Percentiles rank a stretch among this genome's conserved stretches.
phyloP scores from a whole-genome alignment of 2,888 invertebrate species.

The Allolobophora icterica region DNA sequence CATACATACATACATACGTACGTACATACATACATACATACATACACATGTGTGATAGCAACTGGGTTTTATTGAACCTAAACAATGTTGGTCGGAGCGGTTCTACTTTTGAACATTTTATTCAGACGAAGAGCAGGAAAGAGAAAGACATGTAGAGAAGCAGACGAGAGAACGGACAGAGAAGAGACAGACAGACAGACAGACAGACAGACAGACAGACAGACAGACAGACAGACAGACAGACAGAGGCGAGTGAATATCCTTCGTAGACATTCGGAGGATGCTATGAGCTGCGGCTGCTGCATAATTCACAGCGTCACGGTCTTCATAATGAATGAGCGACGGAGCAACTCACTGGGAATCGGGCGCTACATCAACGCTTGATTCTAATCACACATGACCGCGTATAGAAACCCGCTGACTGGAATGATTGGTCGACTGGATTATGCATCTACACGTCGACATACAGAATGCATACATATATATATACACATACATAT shows the following conservation, averaged over 20 bases:
- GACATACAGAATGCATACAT: neutral
- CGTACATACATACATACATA: too few relatives aligned
- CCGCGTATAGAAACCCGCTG: slow-evolving; percentile 11
- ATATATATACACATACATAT: neutral
- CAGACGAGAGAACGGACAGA: too few relatives aligned
- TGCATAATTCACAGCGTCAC: slow-evolving; percentile 7
- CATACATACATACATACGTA: too few relatives aligned
- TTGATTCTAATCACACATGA: slow-evolving; percentile 10
- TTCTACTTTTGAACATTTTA: neutral
- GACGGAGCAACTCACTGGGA: neutral
- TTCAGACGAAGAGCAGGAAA: neutral
- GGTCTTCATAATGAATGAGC: slow-evolving; percentile 17
- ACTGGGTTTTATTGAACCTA: too few relatives aligned
- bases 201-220: too few relatives aligned
- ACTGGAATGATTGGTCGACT: slow-evolving; percentile 3
- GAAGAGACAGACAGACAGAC: neutral
- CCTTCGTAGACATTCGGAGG: neutral
- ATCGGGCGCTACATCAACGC: slow-evolving; percentile 9
- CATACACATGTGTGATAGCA: too few relatives aligned
- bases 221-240: too few relatives aligned
- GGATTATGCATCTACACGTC: slow-evolving; percentile 17
- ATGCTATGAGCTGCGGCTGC: neutral
- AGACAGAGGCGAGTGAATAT: too few relatives aligned
- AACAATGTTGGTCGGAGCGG: too few relatives aligned
- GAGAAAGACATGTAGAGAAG: neutral